A percentile compares a stretch with the other conserved stretches of the same genome.
Evolutionary conservation across 2,113 vertebrate species (phyloP).

Genomic region (Rhinolophus ferrumequinum): DNA sequence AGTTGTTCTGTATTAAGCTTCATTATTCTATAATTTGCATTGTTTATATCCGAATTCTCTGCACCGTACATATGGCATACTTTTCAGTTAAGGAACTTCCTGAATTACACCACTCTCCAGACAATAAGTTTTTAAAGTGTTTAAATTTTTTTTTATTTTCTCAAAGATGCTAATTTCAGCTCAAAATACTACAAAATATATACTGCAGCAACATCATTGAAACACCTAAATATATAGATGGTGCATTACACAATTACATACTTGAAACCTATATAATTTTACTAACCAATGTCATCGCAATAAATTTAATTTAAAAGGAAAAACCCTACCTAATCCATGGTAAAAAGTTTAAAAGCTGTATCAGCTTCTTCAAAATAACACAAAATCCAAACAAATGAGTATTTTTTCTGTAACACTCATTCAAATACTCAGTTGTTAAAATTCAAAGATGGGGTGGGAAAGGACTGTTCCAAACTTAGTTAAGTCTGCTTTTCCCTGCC

Average conservation of each 20-base stretch:
- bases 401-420: not conserved
- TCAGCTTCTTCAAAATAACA: not conserved
- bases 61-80: not conserved
- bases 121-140: slow-evolving; percentile 72
- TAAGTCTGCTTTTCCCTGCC: not conserved
- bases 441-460: not conserved
- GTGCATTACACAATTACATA: too few species aligned
- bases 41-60: slow-evolving; percentile 44
- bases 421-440: not conserved
- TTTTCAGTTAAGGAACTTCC: slow-evolving; percentile 62
- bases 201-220: not conserved
- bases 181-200: accelerated
- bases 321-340: too few species aligned
- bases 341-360: slow-evolving; percentile 2
- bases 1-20: slow-evolving; percentile 19
- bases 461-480: not conserved
- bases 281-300: too few species aligned
- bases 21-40: not conserved
- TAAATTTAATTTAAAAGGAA: too few species aligned
- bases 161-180: not conserved
- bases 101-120: not conserved
- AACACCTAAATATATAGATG: not conserved
- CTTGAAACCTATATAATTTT: too few species aligned
- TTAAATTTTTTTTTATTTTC: slow-evolving; percentile 34
- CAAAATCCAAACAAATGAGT: not conserved